Evolutionary conservation across 2,888 invertebrate species (phyloP), one percentile per base, ranked within the genome.

Genomic region (Ochropleura leucogaster): DNA sequence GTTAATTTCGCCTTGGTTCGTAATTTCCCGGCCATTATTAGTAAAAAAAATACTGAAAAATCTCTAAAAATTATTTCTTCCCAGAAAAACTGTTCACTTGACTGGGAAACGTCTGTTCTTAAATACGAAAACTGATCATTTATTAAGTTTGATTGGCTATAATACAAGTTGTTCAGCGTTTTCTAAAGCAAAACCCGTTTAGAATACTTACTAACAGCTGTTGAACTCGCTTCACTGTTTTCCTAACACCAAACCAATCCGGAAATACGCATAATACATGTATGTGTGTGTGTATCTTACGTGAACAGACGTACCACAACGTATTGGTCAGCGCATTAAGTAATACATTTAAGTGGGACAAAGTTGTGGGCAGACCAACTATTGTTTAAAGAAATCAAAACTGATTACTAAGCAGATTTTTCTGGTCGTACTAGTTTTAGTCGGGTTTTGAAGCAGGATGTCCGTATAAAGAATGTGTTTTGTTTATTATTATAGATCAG

Each of bases 311-410:
- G 74, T 74, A 66, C 18, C 66, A 51, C n/a, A 73, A 74, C 59
- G 46, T 74, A 79, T 84, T 68, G 75, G 68, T 72, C 67, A 74
- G 20, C 16, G 51, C 60, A 59, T 85, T 87, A 76, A 73, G 83
- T 77, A 85, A 87, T 79, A 69, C n/a, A 51, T 72, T 68, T 44
- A 87, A 74, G 78, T 85, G 44, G 83, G 85, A 64, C 72, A 60
- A 66, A 64, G 69, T 59, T 49, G 73, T 74, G 68, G 75, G 83
- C 40, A 30, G 69, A 20, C 44, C 49, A 55, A 40, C 67, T 68
- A 80, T 87, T 85, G 78, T 85, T 80, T 76, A 30, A 68, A 63
- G 62, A 62, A 59, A 66, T 57, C 60, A 49, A 84, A 53, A 74
- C 49, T 18, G 4, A 53, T 55, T n/a, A 30, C 49, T 12, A 40